Conservation (phyloP, 2,113 vertebrate species). For the Rutilus rutilus region DNA sequence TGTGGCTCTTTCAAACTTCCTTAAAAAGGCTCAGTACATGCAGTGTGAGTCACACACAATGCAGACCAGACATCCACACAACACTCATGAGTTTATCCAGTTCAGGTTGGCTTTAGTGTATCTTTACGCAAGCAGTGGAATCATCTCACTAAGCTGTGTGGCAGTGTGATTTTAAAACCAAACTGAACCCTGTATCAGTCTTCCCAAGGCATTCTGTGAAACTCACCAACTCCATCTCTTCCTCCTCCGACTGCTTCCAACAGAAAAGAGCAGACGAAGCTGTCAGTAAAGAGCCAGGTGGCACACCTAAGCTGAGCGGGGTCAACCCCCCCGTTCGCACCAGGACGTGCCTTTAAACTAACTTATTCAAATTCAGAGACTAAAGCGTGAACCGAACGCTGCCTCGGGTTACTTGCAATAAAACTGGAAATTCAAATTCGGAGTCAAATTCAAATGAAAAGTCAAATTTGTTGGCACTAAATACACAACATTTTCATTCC, state of each 20-base stretch:
- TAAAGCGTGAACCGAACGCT: constrained; percentile 6
- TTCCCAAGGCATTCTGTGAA: constrained; percentile 66
- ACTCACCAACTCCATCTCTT: constrained; percentile 99
- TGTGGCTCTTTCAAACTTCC: constrained; percentile 63
- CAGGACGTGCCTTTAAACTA: constrained; percentile 16
- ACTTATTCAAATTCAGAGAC: constrained; percentile 35
- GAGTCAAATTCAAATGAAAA: constrained; percentile 36
- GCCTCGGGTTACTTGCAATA: constrained; percentile 40
- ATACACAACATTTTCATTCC: constrained; percentile 19
- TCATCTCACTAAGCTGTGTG: constrained; percentile 51
- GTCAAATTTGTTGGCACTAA: constrained; percentile 44
- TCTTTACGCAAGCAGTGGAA: constrained; percentile 57
- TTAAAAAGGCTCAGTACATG: constrained; percentile 72
- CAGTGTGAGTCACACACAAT: constrained; percentile 65
- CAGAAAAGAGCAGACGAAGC: constrained; percentile 75
- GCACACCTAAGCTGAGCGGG: not conserved
- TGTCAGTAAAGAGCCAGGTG: constrained; percentile 61
- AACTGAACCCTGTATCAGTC: constrained; percentile 53
- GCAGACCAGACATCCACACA: constrained; percentile 42
- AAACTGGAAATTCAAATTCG: constrained; percentile 46
- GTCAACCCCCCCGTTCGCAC: not conserved
- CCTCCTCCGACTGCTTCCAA: constrained; percentile 94
- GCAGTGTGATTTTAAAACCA: constrained; percentile 45
- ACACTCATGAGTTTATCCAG: constrained; percentile 38
- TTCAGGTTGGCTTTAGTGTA: constrained; percentile 35